Percentiles rank a stretch among this genome's conserved stretches.
Evolutionary conservation across 2,888 invertebrate species (phyloP).

Genomic region (Cepaea hortensis): DNA sequence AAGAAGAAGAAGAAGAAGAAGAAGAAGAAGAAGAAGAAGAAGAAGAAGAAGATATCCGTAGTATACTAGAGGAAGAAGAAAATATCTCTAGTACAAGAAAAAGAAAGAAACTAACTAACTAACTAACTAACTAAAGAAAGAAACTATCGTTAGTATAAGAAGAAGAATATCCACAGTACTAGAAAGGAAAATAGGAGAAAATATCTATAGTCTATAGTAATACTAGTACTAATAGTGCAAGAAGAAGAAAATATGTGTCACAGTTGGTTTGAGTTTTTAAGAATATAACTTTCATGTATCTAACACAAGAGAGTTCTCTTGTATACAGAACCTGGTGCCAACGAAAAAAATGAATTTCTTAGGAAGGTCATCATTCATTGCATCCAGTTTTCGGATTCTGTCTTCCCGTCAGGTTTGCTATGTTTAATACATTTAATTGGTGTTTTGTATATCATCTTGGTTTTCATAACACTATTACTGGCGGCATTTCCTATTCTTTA

Average conservation of each 20-base stretch:
- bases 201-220: too few species aligned
- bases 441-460: neutral
- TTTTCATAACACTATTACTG: neutral
- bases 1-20: neutral
- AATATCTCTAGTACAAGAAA: neutral
- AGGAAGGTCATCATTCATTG: neutral
- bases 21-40: neutral
- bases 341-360: slow-evolving; percentile 3
- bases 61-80: neutral
- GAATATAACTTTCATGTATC: neutral
- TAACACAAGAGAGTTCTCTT: neutral
- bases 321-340: neutral
- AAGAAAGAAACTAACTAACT: neutral
- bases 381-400: neutral
- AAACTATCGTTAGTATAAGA: neutral
- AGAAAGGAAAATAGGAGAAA: too few species aligned
- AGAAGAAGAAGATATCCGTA: neutral
- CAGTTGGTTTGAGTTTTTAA: too few species aligned
- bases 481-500: neutral
- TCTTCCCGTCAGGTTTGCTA: neutral
- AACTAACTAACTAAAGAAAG: neutral
- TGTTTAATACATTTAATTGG: neutral
- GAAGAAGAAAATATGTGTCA: too few species aligned
- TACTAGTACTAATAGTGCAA: too few species aligned
- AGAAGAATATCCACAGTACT: neutral